Evolutionary conservation across 2,888 invertebrate genomes (phyloP).

Genomic region (Conistra vaccinii): DNA sequence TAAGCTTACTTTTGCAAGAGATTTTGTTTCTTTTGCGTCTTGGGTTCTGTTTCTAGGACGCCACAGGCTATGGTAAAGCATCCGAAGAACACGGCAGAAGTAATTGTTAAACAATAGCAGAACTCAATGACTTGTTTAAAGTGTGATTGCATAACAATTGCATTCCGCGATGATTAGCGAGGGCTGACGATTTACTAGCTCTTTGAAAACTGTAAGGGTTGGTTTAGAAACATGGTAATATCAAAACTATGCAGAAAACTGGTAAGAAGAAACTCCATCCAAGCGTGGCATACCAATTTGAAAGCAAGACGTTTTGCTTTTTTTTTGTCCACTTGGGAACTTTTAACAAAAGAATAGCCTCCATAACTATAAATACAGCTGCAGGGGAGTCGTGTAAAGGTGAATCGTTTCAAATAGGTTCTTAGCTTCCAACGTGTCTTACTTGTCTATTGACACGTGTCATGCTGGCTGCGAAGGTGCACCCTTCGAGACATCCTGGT

Average conservation of each 20-base stretch:
- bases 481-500: slow-evolving; percentile 26
- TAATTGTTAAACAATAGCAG: slow-evolving; percentile 33
- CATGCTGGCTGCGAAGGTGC: slow-evolving; percentile 16
- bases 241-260: neutral
- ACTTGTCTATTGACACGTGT: neutral
- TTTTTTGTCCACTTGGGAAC: neutral
- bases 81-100: slow-evolving; percentile 1
- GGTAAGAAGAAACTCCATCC: neutral
- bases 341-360: slow-evolving; percentile 10
- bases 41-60: neutral
- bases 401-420: neutral
- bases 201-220: slow-evolving; percentile 11
- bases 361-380: neutral
- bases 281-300: neutral
- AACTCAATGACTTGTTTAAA: slow-evolving; percentile 39
- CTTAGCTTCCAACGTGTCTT: neutral
- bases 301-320: neutral
- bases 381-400: neutral
- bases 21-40: neutral
- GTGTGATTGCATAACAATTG: slow-evolving; percentile 31
- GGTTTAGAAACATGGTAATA: neutral
- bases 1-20: neutral
- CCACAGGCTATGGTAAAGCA: neutral
- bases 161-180: slow-evolving; percentile 25
- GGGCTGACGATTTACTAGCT: neutral